Conservation (phyloP, 2,113 vertebrate genomes). For the Elgaria multicarinata region DNA sequence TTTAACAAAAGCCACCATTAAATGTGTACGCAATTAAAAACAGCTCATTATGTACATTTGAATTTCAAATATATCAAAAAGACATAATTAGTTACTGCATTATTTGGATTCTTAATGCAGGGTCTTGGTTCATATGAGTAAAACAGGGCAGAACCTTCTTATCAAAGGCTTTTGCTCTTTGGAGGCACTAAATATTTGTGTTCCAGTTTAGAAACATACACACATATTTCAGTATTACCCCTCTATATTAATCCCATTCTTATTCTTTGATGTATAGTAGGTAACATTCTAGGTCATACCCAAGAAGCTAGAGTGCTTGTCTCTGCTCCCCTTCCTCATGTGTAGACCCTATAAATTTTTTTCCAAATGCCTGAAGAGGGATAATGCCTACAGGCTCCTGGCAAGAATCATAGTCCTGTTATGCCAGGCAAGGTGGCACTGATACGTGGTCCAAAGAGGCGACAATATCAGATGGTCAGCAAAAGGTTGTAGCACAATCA, state of each 20-base stretch:
- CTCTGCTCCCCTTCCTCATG: no score
- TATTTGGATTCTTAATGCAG: constrained; percentile 8
- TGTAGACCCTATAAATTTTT: no score
- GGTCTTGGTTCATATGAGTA: neutral
- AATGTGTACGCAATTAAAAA: constrained; percentile 20
- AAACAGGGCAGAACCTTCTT: neutral
- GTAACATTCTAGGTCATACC: neutral
- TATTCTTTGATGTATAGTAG: neutral
- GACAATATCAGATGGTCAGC: neutral
- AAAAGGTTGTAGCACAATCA: neutral
- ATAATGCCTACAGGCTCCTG: neutral
- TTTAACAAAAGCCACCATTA: constrained; percentile 33
- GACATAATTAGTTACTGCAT: neutral
- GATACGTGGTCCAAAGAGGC: neutral
- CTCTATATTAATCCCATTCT: neutral
- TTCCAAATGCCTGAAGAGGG: no score
- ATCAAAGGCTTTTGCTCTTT: neutral
- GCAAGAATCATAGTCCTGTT: neutral
- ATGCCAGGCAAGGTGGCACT: neutral
- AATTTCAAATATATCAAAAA: constrained; percentile 35
- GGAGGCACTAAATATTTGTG: neutral
- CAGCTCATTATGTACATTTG: constrained; percentile 17
- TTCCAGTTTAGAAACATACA: neutral
- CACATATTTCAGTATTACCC: neutral
- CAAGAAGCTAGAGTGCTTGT: neutral